phyloP scores from a whole-genome alignment of 2,113 vertebrate genomes.

The Neolamprologus sp. region DNA sequence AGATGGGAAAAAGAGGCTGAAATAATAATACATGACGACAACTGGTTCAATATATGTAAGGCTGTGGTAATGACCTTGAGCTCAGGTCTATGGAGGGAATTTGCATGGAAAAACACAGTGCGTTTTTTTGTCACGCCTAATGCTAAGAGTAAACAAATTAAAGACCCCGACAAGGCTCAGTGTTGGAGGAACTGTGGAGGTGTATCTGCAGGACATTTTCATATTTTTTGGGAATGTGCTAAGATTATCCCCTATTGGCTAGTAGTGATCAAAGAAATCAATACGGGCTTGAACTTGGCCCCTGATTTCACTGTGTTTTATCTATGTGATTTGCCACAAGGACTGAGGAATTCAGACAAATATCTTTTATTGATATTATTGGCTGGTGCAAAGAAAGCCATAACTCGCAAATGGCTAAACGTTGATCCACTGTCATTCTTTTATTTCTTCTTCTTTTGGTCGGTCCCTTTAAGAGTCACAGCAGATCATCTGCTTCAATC shows the following conservation, averaged over 20 bases:
- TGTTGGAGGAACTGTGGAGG: no score
- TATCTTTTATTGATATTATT: rapidly evolving
- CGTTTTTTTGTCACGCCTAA: no score
- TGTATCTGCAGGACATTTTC: no score
- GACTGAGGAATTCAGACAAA: neutral
- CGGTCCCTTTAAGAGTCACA: neutral
- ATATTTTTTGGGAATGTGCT: no score
- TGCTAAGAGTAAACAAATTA: no score
- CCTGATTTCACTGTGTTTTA: neutral
- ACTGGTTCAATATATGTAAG: no score
- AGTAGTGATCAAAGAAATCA: neutral
- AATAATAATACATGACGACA: no score
- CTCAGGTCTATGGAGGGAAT: no score
- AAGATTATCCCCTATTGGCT: rapidly evolving
- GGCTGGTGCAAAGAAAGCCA: neutral
- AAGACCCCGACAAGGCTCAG: no score
- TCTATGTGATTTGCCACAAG: neutral
- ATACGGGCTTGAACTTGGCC: neutral
- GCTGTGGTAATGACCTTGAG: no score
- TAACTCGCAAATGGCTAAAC: neutral
- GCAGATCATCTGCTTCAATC: neutral
- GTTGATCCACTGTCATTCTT: rapidly evolving
- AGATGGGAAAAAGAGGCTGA: no score
- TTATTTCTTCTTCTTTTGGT: neutral
- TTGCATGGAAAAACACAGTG: no score